Conservation (phyloP, 2,113 vertebrate genomes). For the Accipiter cooperii region DNA sequence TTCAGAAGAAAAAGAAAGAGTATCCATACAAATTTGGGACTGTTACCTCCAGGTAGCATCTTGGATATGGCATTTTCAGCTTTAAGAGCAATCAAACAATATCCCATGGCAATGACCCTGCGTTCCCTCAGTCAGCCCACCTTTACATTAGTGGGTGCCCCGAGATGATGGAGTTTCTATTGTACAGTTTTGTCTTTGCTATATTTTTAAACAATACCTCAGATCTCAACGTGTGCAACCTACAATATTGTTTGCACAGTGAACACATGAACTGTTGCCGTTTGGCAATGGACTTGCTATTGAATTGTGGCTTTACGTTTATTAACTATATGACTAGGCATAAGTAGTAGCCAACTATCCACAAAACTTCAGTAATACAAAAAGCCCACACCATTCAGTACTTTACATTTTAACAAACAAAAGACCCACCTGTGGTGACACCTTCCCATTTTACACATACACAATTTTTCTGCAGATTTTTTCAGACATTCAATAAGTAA, state of each 20-base stretch:
- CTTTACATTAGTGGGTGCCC: neutral
- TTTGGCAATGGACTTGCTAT: neutral
- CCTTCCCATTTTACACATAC: neutral
- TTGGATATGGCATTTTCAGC: neutral
- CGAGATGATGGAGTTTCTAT: fast-evolving
- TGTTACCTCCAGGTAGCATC: neutral
- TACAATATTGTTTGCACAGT: neutral
- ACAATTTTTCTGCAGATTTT: neutral
- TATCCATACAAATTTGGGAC: neutral
- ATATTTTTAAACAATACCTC: neutral
- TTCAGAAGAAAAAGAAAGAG: neutral
- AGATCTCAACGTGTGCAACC: neutral
- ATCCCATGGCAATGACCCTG: fast-evolving
- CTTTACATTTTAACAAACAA: neutral
- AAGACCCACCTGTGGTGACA: neutral
- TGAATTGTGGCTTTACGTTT: neutral
- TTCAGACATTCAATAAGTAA: neutral
- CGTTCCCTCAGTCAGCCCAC: neutral
- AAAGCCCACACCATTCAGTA: neutral
- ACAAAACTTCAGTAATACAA: neutral
- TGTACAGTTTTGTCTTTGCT: neutral
- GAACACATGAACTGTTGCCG: neutral
- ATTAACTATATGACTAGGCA: neutral
- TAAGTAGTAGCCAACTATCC: neutral
- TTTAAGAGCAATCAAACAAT: neutral